Evolutionary conservation across 2,797 vertebrate species (phyloP).

Genomic region (Ctenopoma kingsleyae): DNA sequence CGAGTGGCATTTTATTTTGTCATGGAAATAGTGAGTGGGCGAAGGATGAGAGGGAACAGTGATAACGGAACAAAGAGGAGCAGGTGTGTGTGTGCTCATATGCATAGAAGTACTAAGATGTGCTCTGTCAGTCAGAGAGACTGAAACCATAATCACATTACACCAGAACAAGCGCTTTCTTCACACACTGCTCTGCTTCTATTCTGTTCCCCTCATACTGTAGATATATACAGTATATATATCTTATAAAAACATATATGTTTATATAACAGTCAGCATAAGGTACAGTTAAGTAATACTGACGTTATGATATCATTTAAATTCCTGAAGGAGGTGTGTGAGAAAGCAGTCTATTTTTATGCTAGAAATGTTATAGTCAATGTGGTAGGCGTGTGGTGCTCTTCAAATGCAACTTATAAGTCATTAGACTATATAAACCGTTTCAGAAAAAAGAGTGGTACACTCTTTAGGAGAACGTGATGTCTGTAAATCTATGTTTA

Average conservation of each 20-base stretch:
- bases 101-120: not conserved
- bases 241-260: not conserved
- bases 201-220: conserved; percentile 1
- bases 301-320: not conserved
- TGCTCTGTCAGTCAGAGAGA: conserved; percentile 1
- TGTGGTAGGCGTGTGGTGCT: too few relatives aligned
- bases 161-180: not conserved
- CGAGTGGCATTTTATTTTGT: conserved; percentile 65
- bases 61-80: conserved; percentile 22
- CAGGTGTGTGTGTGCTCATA: conserved; percentile 23
- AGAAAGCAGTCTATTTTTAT: not conserved
- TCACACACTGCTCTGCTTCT: conserved; percentile 10
- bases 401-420: too few relatives aligned
- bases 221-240: not conserved
- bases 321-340: not conserved
- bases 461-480: too few relatives aligned
- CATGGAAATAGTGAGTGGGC: conserved; percentile 69
- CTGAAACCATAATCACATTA: conserved; percentile 14
- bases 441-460: too few relatives aligned
- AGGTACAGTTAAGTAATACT: conserved; percentile 1
- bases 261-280: conserved; percentile 9
- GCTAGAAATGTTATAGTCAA: too few relatives aligned
- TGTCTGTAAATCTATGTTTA: too few relatives aligned
- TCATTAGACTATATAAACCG: too few relatives aligned
- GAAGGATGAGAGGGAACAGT: conserved; percentile 40